These are phyloP conservation scores for Nomada flava DNA, from an alignment of 2,888 invertebrate species.

Conservation along the genomic window DNA sequence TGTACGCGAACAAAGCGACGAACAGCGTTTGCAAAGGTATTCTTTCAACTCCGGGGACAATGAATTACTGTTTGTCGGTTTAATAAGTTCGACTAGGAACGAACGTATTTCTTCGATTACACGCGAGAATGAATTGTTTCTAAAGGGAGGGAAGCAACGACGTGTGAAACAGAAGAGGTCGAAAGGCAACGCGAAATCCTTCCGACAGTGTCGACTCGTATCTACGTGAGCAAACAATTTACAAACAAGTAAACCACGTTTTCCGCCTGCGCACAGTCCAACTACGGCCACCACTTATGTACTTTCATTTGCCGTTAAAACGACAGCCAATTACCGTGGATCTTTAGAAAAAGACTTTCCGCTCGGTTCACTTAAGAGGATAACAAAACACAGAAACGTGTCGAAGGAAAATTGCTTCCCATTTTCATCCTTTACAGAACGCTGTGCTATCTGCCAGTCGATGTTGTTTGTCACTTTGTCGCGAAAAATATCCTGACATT, in stretches of 20 bases:
- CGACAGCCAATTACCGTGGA: slow-evolving; percentile 45
- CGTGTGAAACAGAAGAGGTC: slow-evolving; percentile 42
- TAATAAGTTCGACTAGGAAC: slow-evolving; percentile 18
- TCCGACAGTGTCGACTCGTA: slow-evolving; percentile 44
- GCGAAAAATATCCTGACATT: too few relatives aligned
- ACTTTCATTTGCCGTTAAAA: slow-evolving; percentile 42
- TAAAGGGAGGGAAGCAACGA: slow-evolving; percentile 37
- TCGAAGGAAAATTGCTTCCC: slow-evolving; percentile 25
- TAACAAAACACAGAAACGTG: not conserved
- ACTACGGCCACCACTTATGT: slow-evolving; percentile 2
- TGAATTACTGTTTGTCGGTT: slow-evolving; percentile 1
- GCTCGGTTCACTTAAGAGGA: not conserved
- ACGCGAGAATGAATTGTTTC: slow-evolving; percentile 28
- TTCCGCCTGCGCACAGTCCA: slow-evolving; percentile 26
- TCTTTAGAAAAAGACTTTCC: slow-evolving; percentile 14
- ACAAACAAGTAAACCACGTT: slow-evolving; percentile 18
- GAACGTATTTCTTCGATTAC: slow-evolving; percentile 29
- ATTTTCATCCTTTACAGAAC: not conserved
- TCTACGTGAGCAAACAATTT: slow-evolving; percentile 16
- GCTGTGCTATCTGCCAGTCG: too few relatives aligned
- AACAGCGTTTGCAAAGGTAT: slow-evolving; percentile 5
- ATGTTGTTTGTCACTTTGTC: too few relatives aligned
- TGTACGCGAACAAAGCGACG: not conserved
- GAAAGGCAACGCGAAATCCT: slow-evolving; percentile 32
- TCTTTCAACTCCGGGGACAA: not conserved